Evolutionary conservation across 2,113 vertebrate genomes (phyloP).

Genomic region (Pogonocichla stellata): DNA sequence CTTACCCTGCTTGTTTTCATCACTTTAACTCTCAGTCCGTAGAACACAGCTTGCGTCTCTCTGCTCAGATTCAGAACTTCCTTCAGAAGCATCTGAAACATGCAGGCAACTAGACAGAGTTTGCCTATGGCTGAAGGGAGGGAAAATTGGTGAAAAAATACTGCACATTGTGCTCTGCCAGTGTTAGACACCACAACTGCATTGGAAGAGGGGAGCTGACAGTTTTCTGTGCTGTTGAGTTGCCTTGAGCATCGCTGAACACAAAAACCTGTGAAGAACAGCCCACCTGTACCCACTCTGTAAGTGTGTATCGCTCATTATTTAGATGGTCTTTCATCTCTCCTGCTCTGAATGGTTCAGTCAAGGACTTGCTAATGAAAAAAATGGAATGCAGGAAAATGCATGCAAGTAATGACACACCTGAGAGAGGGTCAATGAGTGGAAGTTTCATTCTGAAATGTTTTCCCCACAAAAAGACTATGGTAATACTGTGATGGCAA

Average conservation of each 20-base stretch:
- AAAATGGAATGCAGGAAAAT: background rate
- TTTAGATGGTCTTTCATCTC: background rate
- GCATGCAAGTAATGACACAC: background rate
- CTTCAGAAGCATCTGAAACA: background rate
- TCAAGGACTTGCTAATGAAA: background rate
- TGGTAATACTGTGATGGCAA: background rate
- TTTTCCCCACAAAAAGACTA: background rate
- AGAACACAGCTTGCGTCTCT: background rate
- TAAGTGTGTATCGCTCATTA: background rate
- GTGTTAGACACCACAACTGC: background rate
- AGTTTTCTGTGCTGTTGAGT: background rate
- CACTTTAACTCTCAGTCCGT: background rate
- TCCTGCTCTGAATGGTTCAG: background rate
- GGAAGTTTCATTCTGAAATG: background rate
- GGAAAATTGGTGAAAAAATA: background rate
- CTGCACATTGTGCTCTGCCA: background rate
- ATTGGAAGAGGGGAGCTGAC: background rate
- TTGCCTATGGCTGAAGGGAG: background rate
- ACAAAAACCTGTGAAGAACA: background rate
- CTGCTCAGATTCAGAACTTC: background rate
- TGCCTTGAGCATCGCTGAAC: background rate
- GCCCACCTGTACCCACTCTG: background rate
- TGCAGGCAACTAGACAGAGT: background rate
- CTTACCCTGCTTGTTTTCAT: background rate
- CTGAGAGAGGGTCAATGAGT: background rate